Percentiles rank a stretch among this genome's conserved stretches.
Evolutionary conservation across 2,888 invertebrate species (phyloP).

Genomic region (Luffia ferchaultella): DNA sequence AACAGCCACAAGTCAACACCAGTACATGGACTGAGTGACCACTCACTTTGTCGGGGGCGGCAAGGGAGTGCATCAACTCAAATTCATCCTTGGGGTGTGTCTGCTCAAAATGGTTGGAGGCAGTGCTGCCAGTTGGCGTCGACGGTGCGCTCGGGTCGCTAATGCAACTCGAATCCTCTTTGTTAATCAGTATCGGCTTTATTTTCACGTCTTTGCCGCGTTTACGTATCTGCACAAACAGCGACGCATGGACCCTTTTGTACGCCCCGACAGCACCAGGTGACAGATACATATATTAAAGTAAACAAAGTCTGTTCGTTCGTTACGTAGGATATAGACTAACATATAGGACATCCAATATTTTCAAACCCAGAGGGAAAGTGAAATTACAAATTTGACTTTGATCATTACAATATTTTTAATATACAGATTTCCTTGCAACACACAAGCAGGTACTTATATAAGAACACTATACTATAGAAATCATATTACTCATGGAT

Average conservation of each 20-base stretch:
- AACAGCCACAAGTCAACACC: neutral
- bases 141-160: slow-evolving; percentile 54
- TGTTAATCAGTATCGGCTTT: slow-evolving; percentile 79
- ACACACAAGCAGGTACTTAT: no score
- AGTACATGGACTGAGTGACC: neutral
- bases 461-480: no score
- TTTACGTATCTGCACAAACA: slow-evolving; percentile 67
- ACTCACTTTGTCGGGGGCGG: slow-evolving; percentile 57
- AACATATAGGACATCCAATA: slow-evolving; percentile 2
- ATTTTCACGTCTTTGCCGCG: slow-evolving; percentile 75
- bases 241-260: slow-evolving; percentile 10
- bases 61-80: slow-evolving; percentile 52
- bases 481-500: no score
- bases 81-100: slow-evolving; percentile 84
- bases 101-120: slow-evolving; percentile 77
- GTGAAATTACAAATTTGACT: no score
- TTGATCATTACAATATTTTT: no score
- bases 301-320: no score
- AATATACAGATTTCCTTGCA: no score
- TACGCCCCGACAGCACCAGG: no score
- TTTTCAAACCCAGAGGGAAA: slow-evolving; percentile 1
- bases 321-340: slow-evolving; percentile 7
- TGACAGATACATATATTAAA: no score
- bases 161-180: slow-evolving; percentile 71
- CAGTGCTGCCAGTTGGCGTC: slow-evolving; percentile 34